Evolutionary conservation across 2,797 vertebrate genomes (phyloP), one percentile per base, ranked within the genome.

Genomic region (Epinephelus awoara): DNA sequence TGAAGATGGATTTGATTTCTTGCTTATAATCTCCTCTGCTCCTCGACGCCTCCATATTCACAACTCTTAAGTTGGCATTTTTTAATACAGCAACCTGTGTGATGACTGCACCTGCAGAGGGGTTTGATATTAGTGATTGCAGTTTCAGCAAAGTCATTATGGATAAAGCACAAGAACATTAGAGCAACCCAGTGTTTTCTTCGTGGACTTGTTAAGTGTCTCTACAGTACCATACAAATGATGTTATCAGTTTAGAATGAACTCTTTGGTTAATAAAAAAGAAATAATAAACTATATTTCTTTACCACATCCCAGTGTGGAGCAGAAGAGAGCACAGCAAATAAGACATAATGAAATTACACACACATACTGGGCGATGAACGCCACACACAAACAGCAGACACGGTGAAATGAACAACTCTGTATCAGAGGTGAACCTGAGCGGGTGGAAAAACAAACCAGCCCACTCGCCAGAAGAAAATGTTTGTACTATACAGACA

Each of bases 311-410:
- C n/a, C 27, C 42, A 13, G 29, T 49, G 66, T 40, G 18, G 9
- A 50, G 44, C 18, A 7, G 6, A 58, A 47, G 6, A 55, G 27
- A 19, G 15, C 21, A 9, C 25, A 65, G 59, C 44, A 44, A 51
- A 77, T 44, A 23, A 15, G 11, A 19, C 23, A 3, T 59, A 29
- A 72, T 66, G 38, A 25, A 79, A 61, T 47, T 44, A 66, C 68
- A 79, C 47, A 67, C 63, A 34, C 34, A 55, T 19, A 64, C 2
- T 6, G 19, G n/a, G 61, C 15, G 38, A 56, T 19, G 42, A 38
- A 9, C 23, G 5, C 23, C 7, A 15, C 4, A 34, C 56, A 44
- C 6, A 77, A 9, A 52, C 54, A 79, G 13, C 42, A 58, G 44
- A 29, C n/a, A 15, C 7, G 13, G 18, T 57, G 67, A 65, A 58